Conservation (phyloP, 2,113 vertebrate species). For the Mus spicilegus region DNA sequence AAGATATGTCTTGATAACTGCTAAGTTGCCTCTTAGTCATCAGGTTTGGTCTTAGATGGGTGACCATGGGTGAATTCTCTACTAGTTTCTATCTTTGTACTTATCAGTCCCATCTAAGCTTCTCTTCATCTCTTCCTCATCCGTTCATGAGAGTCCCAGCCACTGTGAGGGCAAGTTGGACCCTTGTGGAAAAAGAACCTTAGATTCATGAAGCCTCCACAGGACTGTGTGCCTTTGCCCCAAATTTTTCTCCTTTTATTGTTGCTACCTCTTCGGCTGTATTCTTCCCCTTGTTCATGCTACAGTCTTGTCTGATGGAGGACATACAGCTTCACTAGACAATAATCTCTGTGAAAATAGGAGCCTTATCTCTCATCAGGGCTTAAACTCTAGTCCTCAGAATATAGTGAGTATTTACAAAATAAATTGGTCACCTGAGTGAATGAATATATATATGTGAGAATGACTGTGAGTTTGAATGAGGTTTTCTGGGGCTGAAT, state of each 20-base stretch:
- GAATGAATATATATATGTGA: not conserved
- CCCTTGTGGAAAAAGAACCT: not conserved
- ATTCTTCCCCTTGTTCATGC: not conserved
- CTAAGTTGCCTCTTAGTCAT: not conserved
- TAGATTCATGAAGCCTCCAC: not conserved
- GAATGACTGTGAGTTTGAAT: not conserved
- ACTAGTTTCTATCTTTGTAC: not conserved
- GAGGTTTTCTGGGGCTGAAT: not conserved
- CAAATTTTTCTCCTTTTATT: not conserved
- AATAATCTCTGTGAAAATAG: not conserved
- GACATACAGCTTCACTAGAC: not conserved
- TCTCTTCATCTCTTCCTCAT: not conserved
- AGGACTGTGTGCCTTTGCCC: not conserved
- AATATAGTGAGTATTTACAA: not conserved
- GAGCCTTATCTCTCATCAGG: not conserved
- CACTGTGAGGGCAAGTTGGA: not conserved
- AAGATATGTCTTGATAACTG: not conserved
- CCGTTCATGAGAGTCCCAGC: not conserved
- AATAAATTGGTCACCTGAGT: not conserved
- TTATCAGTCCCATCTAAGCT: not conserved
- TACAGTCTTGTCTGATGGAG: not conserved
- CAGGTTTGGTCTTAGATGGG: not conserved
- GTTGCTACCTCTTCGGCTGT: not conserved
- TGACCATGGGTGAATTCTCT: not conserved
- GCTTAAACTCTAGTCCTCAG: constrained; percentile 6